Conservation (phyloP, 2,888 invertebrate genomes). For the Drosophila multiciliata region DNA sequence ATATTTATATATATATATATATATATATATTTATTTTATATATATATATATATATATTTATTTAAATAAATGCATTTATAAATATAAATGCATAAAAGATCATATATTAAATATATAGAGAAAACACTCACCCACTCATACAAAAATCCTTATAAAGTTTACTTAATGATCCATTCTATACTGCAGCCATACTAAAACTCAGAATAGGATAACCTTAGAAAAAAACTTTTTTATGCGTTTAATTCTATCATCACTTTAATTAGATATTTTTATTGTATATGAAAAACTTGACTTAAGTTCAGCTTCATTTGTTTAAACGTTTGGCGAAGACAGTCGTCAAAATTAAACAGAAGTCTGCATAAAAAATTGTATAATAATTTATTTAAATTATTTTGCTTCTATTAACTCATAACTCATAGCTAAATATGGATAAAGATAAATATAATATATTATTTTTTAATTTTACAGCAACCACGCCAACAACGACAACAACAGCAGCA, state of each 20-base stretch:
- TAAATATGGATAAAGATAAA: neutral
- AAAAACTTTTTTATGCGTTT: neutral
- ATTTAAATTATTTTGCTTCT: neutral
- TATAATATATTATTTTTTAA: constrained; percentile 1
- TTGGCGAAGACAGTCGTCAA: neutral
- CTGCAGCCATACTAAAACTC: neutral
- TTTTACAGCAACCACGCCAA: constrained; percentile 62
- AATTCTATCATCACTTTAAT: neutral
- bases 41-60: too few relatives aligned
- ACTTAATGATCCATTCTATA: neutral
- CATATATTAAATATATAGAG: too few relatives aligned
- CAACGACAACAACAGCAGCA: constrained; percentile 67
- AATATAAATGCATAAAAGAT: too few relatives aligned
- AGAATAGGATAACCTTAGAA: neutral
- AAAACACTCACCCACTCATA: too few relatives aligned
- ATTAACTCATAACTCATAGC: neutral
- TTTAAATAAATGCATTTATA: too few relatives aligned
- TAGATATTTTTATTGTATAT: neutral
- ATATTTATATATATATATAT: neutral
- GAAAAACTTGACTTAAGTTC: neutral
- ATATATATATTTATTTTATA: too few relatives aligned
- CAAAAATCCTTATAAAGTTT: neutral
- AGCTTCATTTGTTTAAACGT: neutral
- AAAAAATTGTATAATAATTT: neutral
- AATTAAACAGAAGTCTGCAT: neutral